Base-by-base conservation (phyloP, 2,797 vertebrate genomes). In the Rhinogobio ventralis region DNA sequence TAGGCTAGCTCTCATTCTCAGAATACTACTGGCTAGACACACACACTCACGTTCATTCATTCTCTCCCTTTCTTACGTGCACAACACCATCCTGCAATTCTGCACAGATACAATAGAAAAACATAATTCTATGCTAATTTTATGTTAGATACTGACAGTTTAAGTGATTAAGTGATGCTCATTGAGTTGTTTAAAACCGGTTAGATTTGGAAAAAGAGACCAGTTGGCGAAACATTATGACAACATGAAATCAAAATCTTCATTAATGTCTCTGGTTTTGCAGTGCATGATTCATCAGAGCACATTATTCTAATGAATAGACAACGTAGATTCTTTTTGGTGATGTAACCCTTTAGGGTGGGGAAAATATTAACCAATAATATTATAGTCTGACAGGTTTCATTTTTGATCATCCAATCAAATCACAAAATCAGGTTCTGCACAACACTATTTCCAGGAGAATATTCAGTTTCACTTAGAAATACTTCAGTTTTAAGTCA, bases 11-110 rank as follows among this genome's bases (percentile, higher is more conserved):
- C 11, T 64, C 13, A 68, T 57, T 85, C 77, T 64, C 53, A 9
- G 64, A 67, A 33, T 68, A 68, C 46, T 33, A 55, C 19, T n/a
- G 49, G 42, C 25, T 67, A 71, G 36, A 73, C 30, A 74, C 84
- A 73, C 75, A 80, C 71, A 85, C 60, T 36, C 82, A 81, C 76
- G 72, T 30, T 49, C 39, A 80, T 25, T 75, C 49, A 79, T 57
- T 36, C 74, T 42, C 85, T 28, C 46, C 2, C 39, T 57, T 81
- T 49, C 60, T 73, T 64, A 15, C 2, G 19, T 71, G 68, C 36
- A 42, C 25, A 2, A 57, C 3, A 60, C 7, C 36, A 46, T 60
- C 30, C 45, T 7, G 9, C 42, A 77, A 81, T 75, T 71, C 60
- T 85, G 57, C 67, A 78, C 87, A 78, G 79, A 81, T 79, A 30